Percentiles rank a stretch among this genome's conserved stretches.
phyloP scores from a whole-genome alignment of 2,797 vertebrate species.

The Leptodactylus fallax region DNA sequence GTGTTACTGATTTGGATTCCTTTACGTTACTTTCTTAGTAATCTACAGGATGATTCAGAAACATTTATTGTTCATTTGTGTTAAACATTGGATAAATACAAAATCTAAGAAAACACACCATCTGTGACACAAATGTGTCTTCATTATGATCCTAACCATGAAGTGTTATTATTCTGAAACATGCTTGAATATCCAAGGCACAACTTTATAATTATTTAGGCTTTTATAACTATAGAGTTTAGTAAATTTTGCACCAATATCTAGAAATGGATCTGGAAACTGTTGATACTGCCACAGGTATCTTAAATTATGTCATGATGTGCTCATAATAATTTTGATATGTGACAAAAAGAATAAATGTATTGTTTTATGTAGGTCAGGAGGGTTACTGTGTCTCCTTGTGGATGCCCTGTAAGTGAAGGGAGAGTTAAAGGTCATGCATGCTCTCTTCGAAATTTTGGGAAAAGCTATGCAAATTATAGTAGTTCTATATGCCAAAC shows the following conservation, averaged over 20 bases:
- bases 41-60: background rate
- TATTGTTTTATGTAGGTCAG: no score
- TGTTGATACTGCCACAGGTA: background rate
- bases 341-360: no score
- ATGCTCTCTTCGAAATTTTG: no score
- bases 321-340: background rate
- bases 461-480: no score
- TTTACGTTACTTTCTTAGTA: slow-evolving; percentile 14
- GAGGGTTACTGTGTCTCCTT: no score
- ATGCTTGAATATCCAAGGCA: background rate
- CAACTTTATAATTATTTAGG: background rate
- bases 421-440: no score
- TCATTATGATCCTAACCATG: background rate
- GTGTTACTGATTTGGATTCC: slow-evolving; percentile 4
- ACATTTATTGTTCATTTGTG: background rate
- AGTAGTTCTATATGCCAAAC: no score
- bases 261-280: background rate
- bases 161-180: background rate
- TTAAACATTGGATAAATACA: background rate
- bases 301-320: background rate
- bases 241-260: background rate
- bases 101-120: background rate
- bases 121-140: background rate
- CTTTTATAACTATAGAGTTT: background rate
- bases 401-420: no score